phyloP scores from a whole-genome alignment of 2,797 vertebrate species.

The Onychomys leucogaster region DNA sequence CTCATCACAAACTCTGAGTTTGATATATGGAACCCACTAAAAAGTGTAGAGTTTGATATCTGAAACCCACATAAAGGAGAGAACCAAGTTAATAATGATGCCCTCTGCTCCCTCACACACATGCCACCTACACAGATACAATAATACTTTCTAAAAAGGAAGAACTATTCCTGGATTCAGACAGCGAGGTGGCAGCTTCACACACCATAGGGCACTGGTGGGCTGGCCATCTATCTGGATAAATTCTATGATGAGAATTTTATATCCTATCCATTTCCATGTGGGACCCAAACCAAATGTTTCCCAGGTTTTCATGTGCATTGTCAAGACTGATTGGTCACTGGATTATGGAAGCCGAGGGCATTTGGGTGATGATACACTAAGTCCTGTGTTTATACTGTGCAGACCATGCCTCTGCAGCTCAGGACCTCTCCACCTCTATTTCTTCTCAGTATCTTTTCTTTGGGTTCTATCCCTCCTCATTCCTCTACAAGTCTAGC shows the following conservation, averaged over 20 bases:
- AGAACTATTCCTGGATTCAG: neutral
- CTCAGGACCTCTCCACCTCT: neutral
- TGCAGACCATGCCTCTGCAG: neutral
- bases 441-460: no score
- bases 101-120: neutral
- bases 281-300: neutral
- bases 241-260: neutral
- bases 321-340: neutral
- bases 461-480: neutral
- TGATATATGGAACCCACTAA: neutral
- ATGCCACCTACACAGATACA: neutral
- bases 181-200: no score
- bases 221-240: neutral
- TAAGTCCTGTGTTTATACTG: neutral
- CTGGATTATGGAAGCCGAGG: neutral
- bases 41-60: neutral
- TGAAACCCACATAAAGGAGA: neutral
- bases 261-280: neutral
- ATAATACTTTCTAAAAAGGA: neutral
- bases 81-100: neutral
- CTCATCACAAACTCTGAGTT: neutral
- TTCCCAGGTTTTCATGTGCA: neutral
- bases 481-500: neutral
- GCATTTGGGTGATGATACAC: neutral
- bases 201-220: no score